These are phyloP conservation scores for Bombus difficillimus DNA, from an alignment of 1,140 invertebrate genomes.

Conservation along the genomic window DNA sequence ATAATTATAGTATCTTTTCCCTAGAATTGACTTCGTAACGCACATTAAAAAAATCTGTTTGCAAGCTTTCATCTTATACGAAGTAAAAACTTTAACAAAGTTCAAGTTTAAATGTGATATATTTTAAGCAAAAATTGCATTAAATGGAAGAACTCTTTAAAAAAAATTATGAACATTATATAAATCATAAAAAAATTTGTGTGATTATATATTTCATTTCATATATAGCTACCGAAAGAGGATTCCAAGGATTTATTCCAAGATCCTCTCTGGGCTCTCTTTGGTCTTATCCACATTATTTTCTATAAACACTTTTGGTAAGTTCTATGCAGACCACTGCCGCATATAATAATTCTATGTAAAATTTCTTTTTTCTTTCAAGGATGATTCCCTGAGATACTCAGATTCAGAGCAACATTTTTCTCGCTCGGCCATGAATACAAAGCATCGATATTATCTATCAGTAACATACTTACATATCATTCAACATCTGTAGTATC, in stretches of 20 bases:
- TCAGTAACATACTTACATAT: slow-evolving; percentile 59
- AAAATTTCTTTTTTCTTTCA: slow-evolving; percentile 57
- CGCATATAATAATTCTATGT: slow-evolving; percentile 44
- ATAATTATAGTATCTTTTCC: not conserved
- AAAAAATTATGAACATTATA: slow-evolving; percentile 64
- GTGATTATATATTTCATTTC: slow-evolving; percentile 51
- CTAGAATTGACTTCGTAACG: not conserved
- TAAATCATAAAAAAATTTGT: slow-evolving; percentile 71
- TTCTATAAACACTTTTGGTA: slow-evolving; percentile 68
- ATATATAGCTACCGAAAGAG: slow-evolving; percentile 46
- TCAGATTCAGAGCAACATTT: slow-evolving; percentile 50
- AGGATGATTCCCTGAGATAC: slow-evolving; percentile 59
- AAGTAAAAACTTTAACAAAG: slow-evolving; percentile 29
- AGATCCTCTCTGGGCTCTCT: slow-evolving; percentile 71
- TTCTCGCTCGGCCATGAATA: slow-evolving; percentile 31
- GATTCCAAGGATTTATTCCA: slow-evolving; percentile 64
- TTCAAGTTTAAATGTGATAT: slow-evolving; percentile 31
- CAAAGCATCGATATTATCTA: slow-evolving; percentile 36
- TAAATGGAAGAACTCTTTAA: slow-evolving; percentile 70
- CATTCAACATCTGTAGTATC: slow-evolving; percentile 85
- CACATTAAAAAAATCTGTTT: slow-evolving; percentile 22
- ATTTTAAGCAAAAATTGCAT: slow-evolving; percentile 52
- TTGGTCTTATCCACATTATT: slow-evolving; percentile 75
- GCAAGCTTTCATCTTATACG: slow-evolving; percentile 12
- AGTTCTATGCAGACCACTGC: slow-evolving; percentile 43